Conservation (phyloP, 1,140 invertebrate species). For the Acromyrmex echinatior region DNA sequence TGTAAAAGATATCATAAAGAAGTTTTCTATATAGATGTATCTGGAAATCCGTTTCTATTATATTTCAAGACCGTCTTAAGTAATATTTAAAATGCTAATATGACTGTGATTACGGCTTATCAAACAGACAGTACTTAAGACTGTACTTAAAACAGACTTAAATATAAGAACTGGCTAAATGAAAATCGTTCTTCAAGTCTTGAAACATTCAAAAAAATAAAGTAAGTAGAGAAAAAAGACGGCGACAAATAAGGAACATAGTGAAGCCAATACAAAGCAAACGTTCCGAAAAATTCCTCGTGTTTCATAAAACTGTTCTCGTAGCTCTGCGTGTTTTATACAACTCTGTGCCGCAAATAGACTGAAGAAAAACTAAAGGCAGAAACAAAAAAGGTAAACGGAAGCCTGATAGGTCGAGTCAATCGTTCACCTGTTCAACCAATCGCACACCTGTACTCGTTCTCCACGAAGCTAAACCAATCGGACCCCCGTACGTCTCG, state of each 20-base stretch:
- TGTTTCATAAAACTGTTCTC: constrained; percentile 58
- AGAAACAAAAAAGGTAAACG: constrained; percentile 33
- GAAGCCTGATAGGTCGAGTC: constrained; percentile 56
- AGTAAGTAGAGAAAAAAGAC: background rate
- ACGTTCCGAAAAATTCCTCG: constrained; percentile 43
- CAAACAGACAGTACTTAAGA: no score
- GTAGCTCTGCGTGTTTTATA: constrained; percentile 36
- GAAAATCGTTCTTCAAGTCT: no score
- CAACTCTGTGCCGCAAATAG: constrained; percentile 39
- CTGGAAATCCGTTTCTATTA: no score
- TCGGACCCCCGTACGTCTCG: constrained; percentile 68
- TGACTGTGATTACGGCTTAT: no score
- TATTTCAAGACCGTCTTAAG: no score
- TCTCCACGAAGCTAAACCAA: constrained; percentile 64
- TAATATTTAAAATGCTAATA: no score
- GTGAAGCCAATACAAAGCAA: constrained; percentile 34
- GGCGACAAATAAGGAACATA: constrained; percentile 9
- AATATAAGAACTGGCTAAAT: no score
- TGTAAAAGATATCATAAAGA: no score
- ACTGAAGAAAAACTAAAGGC: constrained; percentile 46
- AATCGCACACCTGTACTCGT: constrained; percentile 70
- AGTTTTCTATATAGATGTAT: no score
- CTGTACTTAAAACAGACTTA: no score
- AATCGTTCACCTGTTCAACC: constrained; percentile 72
- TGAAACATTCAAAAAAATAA: background rate